phyloP scores from a whole-genome alignment of 2,797 vertebrate genomes.

The Paguma larvata region DNA sequence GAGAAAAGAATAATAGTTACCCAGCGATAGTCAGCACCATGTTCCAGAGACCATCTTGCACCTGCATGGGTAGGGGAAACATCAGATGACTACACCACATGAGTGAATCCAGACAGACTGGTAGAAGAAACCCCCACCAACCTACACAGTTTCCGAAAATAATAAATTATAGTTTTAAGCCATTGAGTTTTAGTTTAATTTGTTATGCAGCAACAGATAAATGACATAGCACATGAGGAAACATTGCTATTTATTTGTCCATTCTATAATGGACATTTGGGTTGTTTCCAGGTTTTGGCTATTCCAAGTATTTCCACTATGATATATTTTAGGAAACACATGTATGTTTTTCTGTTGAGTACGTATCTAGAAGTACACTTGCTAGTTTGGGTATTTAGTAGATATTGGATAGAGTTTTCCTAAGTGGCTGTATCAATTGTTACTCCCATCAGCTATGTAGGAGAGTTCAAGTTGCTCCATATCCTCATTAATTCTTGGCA shows the following conservation, averaged over 20 bases:
- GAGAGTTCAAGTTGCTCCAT: not conserved
- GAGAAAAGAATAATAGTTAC: not conserved
- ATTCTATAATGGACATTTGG: not conserved
- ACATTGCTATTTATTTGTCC: not conserved
- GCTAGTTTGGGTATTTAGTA: not conserved
- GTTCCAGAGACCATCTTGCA: not conserved
- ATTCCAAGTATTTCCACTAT: not conserved
- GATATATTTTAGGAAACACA: not conserved
- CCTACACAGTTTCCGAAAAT: not conserved
- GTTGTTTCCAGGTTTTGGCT: not conserved
- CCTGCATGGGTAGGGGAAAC: not conserved
- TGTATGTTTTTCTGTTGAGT: not conserved
- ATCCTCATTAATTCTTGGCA: not conserved
- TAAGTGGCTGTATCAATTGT: not conserved
- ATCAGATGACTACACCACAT: not conserved
- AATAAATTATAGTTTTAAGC: not conserved
- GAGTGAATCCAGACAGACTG: not conserved
- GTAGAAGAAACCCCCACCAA: not conserved
- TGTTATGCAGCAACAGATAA: not conserved
- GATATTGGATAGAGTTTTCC: not conserved
- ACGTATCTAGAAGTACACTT: not conserved
- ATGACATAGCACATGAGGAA: not conserved
- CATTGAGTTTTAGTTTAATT: not conserved
- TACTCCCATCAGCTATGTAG: not conserved
- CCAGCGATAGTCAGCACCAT: not conserved